Conservation (phyloP, 2,888 invertebrate genomes). For the Shargacucullia verbasci region DNA sequence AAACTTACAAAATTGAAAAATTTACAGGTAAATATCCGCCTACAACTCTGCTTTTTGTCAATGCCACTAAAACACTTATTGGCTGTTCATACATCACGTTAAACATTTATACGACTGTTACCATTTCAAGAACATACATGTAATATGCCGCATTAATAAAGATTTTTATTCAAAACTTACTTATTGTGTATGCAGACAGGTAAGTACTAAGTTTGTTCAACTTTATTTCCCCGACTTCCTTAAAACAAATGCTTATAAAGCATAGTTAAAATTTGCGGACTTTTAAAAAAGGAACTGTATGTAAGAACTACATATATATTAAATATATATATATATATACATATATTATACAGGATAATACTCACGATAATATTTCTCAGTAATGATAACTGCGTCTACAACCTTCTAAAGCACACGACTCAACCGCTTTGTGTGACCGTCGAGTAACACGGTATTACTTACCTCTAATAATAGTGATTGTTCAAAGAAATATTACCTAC, state of each 20-base stretch:
- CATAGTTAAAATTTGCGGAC: neutral
- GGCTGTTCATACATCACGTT: neutral
- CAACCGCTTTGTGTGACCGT: conserved; percentile 5
- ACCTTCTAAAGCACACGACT: conserved; percentile 29
- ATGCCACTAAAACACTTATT: neutral
- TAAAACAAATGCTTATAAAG: neutral
- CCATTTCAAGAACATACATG: neutral
- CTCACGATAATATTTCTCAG: conserved; percentile 39
- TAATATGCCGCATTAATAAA: neutral
- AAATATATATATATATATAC: neutral
- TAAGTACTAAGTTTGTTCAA: neutral
- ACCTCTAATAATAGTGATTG: conserved; percentile 29
- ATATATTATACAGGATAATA: conserved; percentile 13
- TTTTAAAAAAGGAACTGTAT: conserved; percentile 1
- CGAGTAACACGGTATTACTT: conserved; percentile 8
- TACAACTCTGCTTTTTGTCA: neutral
- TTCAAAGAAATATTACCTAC: conserved; percentile 33
- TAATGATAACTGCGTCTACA: conserved; percentile 30
- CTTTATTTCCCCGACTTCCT: conserved; percentile 2
- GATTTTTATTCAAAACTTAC: neutral
- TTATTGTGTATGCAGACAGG: neutral
- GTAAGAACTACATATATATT: neutral
- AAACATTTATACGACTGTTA: neutral
- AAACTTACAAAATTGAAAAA: no score
- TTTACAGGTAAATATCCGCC: no score